Evolutionary conservation across 2,888 invertebrate species (phyloP).

Genomic region (Torymus tubicola): DNA sequence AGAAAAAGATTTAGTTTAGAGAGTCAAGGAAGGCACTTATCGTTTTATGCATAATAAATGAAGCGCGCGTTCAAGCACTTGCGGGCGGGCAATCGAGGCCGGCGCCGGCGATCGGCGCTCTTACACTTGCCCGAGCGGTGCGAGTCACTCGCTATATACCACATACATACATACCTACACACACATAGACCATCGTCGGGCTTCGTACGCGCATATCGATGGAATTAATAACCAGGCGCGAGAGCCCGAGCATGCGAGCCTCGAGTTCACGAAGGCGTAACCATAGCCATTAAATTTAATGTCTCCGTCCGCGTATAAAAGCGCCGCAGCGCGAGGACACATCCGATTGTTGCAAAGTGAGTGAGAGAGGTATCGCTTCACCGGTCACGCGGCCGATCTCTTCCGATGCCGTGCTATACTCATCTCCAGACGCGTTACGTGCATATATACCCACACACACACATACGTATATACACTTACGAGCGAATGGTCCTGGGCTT

Average conservation of each 20-base stretch:
- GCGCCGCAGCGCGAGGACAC: slow-evolving; percentile 41
- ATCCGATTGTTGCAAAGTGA: slow-evolving; percentile 38
- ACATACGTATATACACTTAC: background rate
- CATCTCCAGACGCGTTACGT: background rate
- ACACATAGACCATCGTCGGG: background rate
- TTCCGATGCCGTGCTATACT: background rate
- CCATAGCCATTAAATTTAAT: slow-evolving; percentile 66
- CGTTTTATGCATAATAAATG: slow-evolving; percentile 13
- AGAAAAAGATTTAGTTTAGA: slow-evolving; percentile 18
- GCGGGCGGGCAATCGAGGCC: background rate
- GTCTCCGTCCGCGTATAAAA: slow-evolving; percentile 63
- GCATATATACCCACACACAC: too few relatives aligned
- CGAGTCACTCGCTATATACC: background rate
- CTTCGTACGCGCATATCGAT: slow-evolving; percentile 60
- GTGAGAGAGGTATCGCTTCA: slow-evolving; percentile 12
- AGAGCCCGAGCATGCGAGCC: slow-evolving; percentile 18
- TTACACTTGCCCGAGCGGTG: too few relatives aligned
- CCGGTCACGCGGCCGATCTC: slow-evolving; percentile 6
- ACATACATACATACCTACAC: background rate
- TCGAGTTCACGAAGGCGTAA: slow-evolving; percentile 37
- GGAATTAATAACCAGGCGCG: slow-evolving; percentile 61
- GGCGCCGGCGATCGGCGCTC: background rate
- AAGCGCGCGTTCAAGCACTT: background rate
- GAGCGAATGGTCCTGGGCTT: background rate
- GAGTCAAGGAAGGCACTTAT: slow-evolving; percentile 20